These are phyloP conservation scores for Rhogogaster chlorosoma DNA, from an alignment of 2,888 invertebrate species.

Conservation along the genomic window DNA sequence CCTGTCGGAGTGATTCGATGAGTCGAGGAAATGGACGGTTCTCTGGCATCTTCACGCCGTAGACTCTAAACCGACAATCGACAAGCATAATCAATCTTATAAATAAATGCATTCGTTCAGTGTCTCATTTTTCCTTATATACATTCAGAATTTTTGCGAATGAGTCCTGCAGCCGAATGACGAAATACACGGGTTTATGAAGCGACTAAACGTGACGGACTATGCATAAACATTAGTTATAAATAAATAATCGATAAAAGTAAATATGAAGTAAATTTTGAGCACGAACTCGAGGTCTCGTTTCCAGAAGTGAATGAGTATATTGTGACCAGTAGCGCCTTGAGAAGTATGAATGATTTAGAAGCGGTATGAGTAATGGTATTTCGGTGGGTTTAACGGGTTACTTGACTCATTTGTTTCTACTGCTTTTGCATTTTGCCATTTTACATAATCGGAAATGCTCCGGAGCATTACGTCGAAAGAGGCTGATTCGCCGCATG, in stretches of 20 bases:
- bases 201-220: background rate
- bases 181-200: background rate
- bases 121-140: too few relatives aligned
- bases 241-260: background rate
- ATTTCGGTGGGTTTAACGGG: background rate
- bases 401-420: slow-evolving; percentile 26
- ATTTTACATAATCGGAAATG: slow-evolving; percentile 50
- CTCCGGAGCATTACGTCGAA: slow-evolving; percentile 5
- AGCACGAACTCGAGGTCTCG: slow-evolving; percentile 27
- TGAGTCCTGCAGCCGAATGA: background rate
- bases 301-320: background rate
- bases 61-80: background rate
- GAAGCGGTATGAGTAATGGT: background rate
- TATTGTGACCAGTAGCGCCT: background rate
- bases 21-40: slow-evolving; percentile 32
- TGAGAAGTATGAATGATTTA: background rate
- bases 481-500: slow-evolving; percentile 1
- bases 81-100: background rate
- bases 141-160: background rate
- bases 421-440: background rate
- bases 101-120: background rate
- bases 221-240: background rate
- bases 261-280: background rate
- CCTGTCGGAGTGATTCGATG: slow-evolving; percentile 15
- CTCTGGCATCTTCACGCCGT: background rate